Conservation (phyloP, 2,888 invertebrate genomes). For the Oxycera nigricornis region DNA sequence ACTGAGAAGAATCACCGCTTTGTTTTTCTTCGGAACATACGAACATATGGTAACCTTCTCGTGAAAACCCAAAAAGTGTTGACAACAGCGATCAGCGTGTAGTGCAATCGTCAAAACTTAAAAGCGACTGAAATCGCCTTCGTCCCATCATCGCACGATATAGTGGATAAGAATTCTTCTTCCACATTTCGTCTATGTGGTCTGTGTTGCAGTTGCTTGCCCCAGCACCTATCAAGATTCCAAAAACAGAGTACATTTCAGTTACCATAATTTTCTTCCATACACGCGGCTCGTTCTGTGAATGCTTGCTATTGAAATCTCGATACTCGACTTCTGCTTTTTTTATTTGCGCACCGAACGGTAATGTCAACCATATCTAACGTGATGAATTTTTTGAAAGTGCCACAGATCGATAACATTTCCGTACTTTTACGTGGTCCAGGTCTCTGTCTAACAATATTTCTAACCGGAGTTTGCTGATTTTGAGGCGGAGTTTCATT, state of each 20-base stretch:
- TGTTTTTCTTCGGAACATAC: neutral
- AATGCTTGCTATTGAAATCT: neutral
- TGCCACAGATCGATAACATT: slow-evolving; percentile 6
- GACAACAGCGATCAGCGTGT: neutral
- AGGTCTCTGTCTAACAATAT: slow-evolving; percentile 18
- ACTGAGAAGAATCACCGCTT: slow-evolving; percentile 1
- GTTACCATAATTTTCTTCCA: neutral
- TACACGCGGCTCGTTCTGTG: neutral
- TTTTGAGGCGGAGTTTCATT: neutral
- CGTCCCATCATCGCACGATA: slow-evolving; percentile 3
- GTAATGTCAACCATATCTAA: slow-evolving; percentile 17
- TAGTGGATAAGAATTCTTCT: slow-evolving; percentile 31
- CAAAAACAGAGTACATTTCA: slow-evolving; percentile 33
- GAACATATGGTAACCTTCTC: neutral
- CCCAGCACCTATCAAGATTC: slow-evolving; percentile 28
- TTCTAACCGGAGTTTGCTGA: neutral
- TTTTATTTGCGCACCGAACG: slow-evolving; percentile 19
- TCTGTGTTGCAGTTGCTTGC: slow-evolving; percentile 30
- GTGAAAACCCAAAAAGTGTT: neutral
- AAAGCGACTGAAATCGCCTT: neutral
- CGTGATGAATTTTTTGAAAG: slow-evolving; percentile 27
- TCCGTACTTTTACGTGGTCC: slow-evolving; percentile 14
- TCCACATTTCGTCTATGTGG: slow-evolving; percentile 24
- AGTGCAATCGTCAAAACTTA: neutral
- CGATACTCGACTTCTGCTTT: slow-evolving; percentile 9